A percentile compares a stretch with the other conserved stretches of the same genome.
These are phyloP conservation scores for Trypoxylon attenuatum DNA, from an alignment of 2,888 invertebrate genomes.

Conservation along the genomic window DNA sequence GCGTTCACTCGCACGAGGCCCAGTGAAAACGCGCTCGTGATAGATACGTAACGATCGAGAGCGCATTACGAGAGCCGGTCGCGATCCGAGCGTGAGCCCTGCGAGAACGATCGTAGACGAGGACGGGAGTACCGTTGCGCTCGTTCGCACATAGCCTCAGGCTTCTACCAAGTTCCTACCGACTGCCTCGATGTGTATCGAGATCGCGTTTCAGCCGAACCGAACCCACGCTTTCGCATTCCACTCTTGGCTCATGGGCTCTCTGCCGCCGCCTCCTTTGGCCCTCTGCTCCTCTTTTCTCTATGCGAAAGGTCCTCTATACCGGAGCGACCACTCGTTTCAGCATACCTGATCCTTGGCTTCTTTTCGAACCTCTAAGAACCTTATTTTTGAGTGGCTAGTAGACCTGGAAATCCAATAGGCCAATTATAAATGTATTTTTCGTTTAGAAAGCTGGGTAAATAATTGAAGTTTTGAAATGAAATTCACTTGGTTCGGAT, in stretches of 20 bases:
- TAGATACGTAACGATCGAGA: slow-evolving; percentile 28
- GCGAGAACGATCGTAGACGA: too few species aligned
- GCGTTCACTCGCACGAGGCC: neutral
- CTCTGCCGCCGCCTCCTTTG: slow-evolving; percentile 1
- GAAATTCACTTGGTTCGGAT: too few species aligned
- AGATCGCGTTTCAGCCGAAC: slow-evolving; percentile 55
- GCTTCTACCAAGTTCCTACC: slow-evolving; percentile 6
- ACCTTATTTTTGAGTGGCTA: too few species aligned
- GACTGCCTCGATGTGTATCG: slow-evolving; percentile 35
- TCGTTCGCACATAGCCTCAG: slow-evolving; percentile 38
- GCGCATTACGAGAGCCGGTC: slow-evolving; percentile 39
- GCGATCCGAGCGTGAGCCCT: too few species aligned
- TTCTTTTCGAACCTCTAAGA: too few species aligned
- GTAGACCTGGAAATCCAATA: too few species aligned
- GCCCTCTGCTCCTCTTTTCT: slow-evolving; percentile 18
- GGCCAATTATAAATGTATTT: too few species aligned
- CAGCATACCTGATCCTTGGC: too few species aligned
- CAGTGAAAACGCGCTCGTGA: slow-evolving; percentile 1
- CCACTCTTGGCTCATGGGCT: slow-evolving; percentile 35
- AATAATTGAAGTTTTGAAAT: too few species aligned
- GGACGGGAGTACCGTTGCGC: slow-evolving; percentile 49
- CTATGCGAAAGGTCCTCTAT: too few species aligned
- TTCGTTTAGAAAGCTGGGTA: too few species aligned
- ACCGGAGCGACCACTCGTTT: slow-evolving; percentile 46
- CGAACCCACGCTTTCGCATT: slow-evolving; percentile 60